Evolutionary conservation across 2,888 invertebrate species (phyloP).

Genomic region (Dryadula phaetusa): DNA sequence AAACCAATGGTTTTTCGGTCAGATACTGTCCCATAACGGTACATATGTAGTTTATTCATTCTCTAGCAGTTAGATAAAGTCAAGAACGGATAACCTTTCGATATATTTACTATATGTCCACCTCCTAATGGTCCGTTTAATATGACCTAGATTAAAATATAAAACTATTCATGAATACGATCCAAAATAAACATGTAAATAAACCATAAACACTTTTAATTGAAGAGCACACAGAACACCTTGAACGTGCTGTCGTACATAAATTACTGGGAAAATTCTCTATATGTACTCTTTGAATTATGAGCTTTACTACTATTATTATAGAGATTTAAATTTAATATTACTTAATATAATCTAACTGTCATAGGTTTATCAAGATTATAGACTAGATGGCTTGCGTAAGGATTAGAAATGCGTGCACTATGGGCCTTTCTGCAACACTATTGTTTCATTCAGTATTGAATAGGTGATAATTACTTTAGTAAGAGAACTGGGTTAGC

Average conservation of each 20-base stretch:
- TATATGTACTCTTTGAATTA: background rate
- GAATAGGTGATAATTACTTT: slow-evolving; percentile 43
- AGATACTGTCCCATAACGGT: too few species aligned
- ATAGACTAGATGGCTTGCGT: slow-evolving; percentile 34
- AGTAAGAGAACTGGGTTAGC: slow-evolving; percentile 41
- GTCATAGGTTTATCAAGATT: slow-evolving; percentile 35
- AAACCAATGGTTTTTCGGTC: too few species aligned
- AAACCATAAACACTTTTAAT: slow-evolving; percentile 16
- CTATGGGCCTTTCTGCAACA: slow-evolving; percentile 34
- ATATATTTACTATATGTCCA: too few species aligned
- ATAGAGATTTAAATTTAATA: slow-evolving; percentile 5
- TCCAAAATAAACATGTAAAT: background rate
- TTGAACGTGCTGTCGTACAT: slow-evolving; percentile 25
- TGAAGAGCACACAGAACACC: slow-evolving; percentile 29
- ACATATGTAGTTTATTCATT: too few species aligned
- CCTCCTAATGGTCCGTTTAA: too few species aligned
- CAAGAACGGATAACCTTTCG: too few species aligned
- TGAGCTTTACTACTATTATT: background rate
- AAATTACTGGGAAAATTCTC: slow-evolving; percentile 12
- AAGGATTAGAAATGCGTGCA: slow-evolving; percentile 42
- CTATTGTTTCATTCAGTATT: slow-evolving; percentile 42
- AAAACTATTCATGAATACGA: too few species aligned
- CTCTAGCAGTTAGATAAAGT: too few species aligned
- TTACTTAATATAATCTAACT: slow-evolving; percentile 3
- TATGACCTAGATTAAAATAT: too few species aligned